phyloP scores from a whole-genome alignment of 2,113 vertebrate species.

The Cyanoramphus novaezelandiae region DNA sequence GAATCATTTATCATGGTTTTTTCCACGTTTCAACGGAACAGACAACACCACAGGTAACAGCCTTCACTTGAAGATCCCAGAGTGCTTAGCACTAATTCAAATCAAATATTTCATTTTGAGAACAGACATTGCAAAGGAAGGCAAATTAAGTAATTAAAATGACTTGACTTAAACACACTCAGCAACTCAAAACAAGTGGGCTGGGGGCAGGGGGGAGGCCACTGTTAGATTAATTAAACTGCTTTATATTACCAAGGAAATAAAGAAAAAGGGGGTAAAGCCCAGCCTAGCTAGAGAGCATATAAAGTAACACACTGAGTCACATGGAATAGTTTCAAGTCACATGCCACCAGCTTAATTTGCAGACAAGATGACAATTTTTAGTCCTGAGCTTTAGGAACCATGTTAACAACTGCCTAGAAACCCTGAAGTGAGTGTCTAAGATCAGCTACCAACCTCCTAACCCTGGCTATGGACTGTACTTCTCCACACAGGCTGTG shows the following conservation, averaged over 20 bases:
- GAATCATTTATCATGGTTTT: background rate
- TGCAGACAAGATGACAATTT: background rate
- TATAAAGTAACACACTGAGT: background rate
- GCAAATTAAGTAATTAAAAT: background rate
- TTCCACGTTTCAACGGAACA: background rate
- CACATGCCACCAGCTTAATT: background rate
- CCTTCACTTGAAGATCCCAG: background rate
- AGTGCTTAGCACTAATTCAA: background rate
- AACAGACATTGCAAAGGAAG: background rate
- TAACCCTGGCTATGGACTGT: background rate
- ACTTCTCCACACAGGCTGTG: rapidly evolving
- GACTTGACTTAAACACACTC: background rate
- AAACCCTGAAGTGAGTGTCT: background rate
- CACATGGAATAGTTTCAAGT: background rate
- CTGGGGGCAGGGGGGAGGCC: no score
- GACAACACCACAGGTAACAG: background rate
- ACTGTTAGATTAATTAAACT: background rate
- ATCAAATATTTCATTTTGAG: background rate
- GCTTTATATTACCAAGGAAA: background rate
- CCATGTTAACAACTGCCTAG: background rate
- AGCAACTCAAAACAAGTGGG: background rate
- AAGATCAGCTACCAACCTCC: background rate
- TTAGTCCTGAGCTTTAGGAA: background rate
- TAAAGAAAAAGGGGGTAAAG: background rate
- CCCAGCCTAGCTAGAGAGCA: background rate